These are phyloP conservation scores for Gypaetus barbatus DNA, from an alignment of 2,797 vertebrate species.

Conservation along the genomic window DNA sequence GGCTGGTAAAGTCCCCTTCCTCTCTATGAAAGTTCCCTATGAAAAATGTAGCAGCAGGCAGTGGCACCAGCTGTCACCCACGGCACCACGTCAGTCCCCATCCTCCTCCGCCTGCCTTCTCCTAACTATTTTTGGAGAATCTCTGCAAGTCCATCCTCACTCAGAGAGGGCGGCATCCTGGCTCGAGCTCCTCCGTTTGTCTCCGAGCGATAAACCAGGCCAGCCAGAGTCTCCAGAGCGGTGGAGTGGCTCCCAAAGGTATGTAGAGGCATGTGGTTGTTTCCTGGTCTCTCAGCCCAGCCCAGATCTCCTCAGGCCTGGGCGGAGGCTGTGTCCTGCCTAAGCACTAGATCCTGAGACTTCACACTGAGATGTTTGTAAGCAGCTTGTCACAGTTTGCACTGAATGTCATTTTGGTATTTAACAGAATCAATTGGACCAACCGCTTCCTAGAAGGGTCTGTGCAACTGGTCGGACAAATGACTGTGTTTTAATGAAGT, in stretches of 20 bases:
- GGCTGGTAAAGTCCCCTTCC: background rate
- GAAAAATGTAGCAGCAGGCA: background rate
- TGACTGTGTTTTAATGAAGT: background rate
- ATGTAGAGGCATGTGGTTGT: background rate
- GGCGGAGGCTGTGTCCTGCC: background rate
- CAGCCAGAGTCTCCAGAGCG: background rate
- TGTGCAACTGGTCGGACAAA: background rate
- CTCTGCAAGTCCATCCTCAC: background rate
- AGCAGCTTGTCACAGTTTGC: background rate
- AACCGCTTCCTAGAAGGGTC: background rate
- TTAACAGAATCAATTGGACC: background rate
- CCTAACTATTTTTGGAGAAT: background rate
- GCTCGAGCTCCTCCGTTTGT: background rate
- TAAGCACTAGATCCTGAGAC: background rate
- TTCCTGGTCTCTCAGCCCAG: background rate
- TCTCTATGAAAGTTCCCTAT: background rate
- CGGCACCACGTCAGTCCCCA: background rate
- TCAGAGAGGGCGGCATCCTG: fast-evolving
- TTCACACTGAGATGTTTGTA: background rate
- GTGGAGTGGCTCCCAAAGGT: background rate
- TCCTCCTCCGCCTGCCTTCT: background rate
- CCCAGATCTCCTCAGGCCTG: background rate
- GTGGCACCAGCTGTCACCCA: background rate
- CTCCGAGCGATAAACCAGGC: background rate
- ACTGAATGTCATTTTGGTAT: background rate